Evolutionary conservation across 2,888 invertebrate genomes (phyloP), one percentile per base, ranked within the genome.

Genomic region (Drosophila pseudotalamancana): DNA sequence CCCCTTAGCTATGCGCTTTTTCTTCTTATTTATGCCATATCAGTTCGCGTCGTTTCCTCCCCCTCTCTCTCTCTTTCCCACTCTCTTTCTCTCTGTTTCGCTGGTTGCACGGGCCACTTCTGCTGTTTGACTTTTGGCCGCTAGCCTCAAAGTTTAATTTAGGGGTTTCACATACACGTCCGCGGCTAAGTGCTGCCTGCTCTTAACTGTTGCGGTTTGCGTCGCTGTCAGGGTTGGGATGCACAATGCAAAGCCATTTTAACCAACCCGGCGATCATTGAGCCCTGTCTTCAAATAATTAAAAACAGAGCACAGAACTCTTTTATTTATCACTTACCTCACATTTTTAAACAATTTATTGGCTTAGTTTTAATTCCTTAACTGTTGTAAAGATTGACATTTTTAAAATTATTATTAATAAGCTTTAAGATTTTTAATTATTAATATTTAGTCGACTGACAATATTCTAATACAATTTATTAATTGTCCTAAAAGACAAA

Each of bases 81-180:
- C 9, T 19, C 6, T 3, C 42, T 4, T n/a, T 1, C 31, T 14
- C 29, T 6, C 5, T 12, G 9, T 16, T 6, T 27, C 49, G 19
- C 51, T 64, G 29, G 40, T 46, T 61, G 37, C 43, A 21, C 31
- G 45, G 31, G 32, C 34, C 39, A 40, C 32, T 25, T 21, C 32
- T 68, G 50, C 73, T 40, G 69, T 59, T 72, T 50, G 66, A 21
- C 56, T 57, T 76, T 64, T 46, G 57, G 39, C 78, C 46, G 40
- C 55, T 51, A 34, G 57, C 66, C 64, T 60, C 62, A 49, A 54
- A 71, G 68, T 81, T 86, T 71, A 87, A 81, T 87, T 86, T 80
- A 55, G 61, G 62, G 56, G 68, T 63, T 67, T 56, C 77, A 71
- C 77, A 80, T 65, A 63, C 61, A 67, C 61, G 66, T 59, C 53